phyloP scores from a whole-genome alignment of 2,888 invertebrate genomes.

The Tiphia femorata region DNA sequence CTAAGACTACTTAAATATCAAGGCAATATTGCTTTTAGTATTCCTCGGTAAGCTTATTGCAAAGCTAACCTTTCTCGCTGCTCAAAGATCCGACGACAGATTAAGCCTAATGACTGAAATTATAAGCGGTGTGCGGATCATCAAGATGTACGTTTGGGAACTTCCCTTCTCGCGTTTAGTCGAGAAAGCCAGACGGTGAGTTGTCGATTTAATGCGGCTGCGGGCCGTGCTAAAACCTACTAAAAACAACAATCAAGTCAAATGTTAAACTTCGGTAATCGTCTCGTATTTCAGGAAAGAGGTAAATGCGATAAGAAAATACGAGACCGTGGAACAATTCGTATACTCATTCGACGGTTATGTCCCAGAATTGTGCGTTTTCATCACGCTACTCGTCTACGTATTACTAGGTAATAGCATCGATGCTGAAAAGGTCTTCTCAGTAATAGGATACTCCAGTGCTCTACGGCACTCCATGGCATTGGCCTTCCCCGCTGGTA shows the following conservation, averaged over 20 bases:
- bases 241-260: no score
- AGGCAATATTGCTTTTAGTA: conserved; percentile 27
- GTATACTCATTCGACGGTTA: conserved; percentile 76
- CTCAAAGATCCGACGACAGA: conserved; percentile 85
- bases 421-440: conserved; percentile 80
- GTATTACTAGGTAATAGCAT: conserved; percentile 75
- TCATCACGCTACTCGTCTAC: conserved; percentile 77
- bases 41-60: conserved; percentile 51
- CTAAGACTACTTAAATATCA: no score
- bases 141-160: conserved; percentile 94
- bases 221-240: background rate
- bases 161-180: conserved; percentile 79
- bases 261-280: background rate
- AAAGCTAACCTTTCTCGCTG: conserved; percentile 77
- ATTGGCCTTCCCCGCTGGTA: conserved; percentile 75
- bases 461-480: conserved; percentile 81
- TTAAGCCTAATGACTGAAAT: conserved; percentile 92
- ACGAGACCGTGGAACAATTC: conserved; percentile 73
- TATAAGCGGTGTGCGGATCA: conserved; percentile 86
- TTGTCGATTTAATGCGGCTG: no score
- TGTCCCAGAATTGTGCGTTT: conserved; percentile 78
- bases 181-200: conserved; percentile 70
- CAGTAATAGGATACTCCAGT: conserved; percentile 80
- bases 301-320: conserved; percentile 67
- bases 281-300: conserved; percentile 67